Conservation (phyloP, 2,797 vertebrate species). For the Cetoscarus ocellatus region DNA sequence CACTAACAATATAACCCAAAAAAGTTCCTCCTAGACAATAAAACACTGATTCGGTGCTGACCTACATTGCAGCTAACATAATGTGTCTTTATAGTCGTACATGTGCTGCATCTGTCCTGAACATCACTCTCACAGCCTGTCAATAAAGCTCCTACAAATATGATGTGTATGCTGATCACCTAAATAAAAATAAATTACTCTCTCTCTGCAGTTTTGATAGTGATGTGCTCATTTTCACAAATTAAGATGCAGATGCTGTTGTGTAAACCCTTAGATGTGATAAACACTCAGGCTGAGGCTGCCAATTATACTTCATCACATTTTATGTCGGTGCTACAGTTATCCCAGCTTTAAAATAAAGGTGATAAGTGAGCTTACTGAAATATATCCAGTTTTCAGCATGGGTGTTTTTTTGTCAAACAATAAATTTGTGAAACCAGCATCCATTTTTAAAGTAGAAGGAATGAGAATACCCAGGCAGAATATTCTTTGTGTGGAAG, state of each 20-base stretch:
- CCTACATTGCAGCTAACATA: background rate
- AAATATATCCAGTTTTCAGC: background rate
- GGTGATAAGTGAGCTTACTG: background rate
- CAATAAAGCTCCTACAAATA: background rate
- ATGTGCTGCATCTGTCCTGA: background rate
- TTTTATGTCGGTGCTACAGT: background rate
- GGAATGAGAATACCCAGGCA: background rate
- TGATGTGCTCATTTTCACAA: constrained; percentile 8
- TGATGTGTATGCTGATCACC: constrained; percentile 4
- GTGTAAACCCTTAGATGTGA: constrained; percentile 1
- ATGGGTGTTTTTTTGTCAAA: background rate
- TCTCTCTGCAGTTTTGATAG: background rate
- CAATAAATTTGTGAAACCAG: background rate
- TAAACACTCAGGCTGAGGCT: background rate
- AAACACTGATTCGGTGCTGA: background rate
- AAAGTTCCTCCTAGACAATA: background rate
- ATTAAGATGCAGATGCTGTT: constrained; percentile 11
- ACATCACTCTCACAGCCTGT: background rate
- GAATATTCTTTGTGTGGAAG: constrained; percentile 11
- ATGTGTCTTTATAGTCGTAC: background rate
- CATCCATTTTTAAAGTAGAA: background rate
- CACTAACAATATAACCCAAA: background rate
- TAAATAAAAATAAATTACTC: constrained; percentile 16
- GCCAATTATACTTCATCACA: constrained; percentile 8
- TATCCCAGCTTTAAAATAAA: background rate